Evolutionary conservation across 2,113 vertebrate genomes (phyloP).

Genomic region (Corvus moneduloides): DNA sequence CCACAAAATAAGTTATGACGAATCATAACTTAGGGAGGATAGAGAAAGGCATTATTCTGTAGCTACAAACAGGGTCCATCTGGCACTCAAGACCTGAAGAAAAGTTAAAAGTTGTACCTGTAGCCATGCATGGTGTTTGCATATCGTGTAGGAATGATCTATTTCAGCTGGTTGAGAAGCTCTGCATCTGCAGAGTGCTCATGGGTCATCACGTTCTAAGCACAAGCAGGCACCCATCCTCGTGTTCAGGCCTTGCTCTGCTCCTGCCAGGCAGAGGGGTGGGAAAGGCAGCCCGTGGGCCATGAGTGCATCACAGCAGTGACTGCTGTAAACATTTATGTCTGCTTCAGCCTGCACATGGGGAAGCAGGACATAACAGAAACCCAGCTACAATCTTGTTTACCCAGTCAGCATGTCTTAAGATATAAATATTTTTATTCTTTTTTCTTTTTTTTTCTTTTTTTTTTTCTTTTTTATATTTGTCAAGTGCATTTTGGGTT

Average conservation of each 20-base stretch:
- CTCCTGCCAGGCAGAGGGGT: background rate
- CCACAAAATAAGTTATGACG: background rate
- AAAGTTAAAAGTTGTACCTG: background rate
- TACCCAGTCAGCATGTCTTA: background rate
- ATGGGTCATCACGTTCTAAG: background rate
- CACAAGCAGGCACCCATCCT: background rate
- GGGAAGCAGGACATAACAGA: background rate
- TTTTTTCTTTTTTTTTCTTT: background rate
- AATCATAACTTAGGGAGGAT: background rate
- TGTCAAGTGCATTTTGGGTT: background rate
- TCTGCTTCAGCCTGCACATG: background rate
- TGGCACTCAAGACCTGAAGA: background rate
- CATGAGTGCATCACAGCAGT: background rate
- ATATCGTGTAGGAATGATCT: background rate
- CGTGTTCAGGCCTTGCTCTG: background rate
- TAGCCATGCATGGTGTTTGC: background rate
- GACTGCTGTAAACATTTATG: background rate
- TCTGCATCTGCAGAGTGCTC: background rate
- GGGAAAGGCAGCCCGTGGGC: background rate
- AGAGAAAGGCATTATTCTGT: background rate
- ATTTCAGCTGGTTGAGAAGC: background rate
- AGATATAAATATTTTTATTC: conserved; percentile 19
- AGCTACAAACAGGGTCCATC: background rate
- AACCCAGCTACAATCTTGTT: background rate
- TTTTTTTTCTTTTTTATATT: background rate